Conservation (phyloP, 2,113 vertebrate genomes). For the Nicator chloris region DNA sequence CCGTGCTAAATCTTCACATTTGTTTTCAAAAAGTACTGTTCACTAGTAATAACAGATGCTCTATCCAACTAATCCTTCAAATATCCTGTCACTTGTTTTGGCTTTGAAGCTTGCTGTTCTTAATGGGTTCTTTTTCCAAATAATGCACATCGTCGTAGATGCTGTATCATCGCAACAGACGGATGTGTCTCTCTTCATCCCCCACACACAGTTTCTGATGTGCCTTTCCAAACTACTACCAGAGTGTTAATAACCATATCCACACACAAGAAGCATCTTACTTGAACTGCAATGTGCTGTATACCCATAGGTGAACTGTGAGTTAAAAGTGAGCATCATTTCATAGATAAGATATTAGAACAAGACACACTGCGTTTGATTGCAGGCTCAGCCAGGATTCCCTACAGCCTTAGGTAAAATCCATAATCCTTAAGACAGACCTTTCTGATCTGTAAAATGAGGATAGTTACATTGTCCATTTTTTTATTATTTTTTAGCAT, state of each 20-base stretch:
- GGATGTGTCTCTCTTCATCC: not conserved
- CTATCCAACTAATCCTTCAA: constrained; percentile 9
- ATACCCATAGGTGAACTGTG: not conserved
- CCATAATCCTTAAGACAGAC: not conserved
- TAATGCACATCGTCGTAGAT: not conserved
- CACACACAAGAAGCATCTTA: not conserved
- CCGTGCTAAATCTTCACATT: not conserved
- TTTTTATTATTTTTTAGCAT: not conserved
- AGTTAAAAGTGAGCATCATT: not conserved
- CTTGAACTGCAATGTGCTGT: not conserved
- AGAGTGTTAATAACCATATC: not conserved
- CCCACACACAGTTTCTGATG: not conserved
- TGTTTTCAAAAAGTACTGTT: constrained; percentile 16
- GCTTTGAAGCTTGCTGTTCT: constrained; percentile 12
- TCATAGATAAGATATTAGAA: not conserved
- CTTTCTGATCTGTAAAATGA: not conserved
- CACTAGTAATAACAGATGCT: constrained; percentile 43
- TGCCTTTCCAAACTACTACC: not conserved
- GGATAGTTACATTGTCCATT: not conserved
- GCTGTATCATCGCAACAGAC: not conserved
- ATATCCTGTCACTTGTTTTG: constrained; percentile 40
- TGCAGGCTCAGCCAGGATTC: not conserved
- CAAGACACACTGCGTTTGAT: not conserved
- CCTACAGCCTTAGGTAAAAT: not conserved
- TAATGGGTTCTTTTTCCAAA: constrained; percentile 25